Percentiles rank a stretch among this genome's conserved stretches.
Evolutionary conservation across 1,140 invertebrate species (phyloP).

Genomic region (Bombus waltoni): DNA sequence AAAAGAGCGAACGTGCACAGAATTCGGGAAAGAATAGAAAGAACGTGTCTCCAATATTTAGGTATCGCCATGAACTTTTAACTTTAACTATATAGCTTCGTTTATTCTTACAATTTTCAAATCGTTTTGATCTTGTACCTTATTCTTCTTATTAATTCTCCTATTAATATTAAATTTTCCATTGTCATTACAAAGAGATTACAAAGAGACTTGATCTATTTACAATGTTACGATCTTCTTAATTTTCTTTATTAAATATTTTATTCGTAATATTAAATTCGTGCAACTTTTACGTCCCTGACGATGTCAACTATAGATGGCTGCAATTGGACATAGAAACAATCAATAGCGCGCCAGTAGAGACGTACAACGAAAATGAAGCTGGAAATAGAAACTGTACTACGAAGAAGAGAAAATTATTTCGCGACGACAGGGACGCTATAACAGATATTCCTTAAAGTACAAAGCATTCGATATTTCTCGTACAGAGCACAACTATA

Average conservation of each 20-base stretch:
- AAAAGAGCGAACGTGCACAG: background rate
- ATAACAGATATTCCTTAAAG: slow-evolving; percentile 37
- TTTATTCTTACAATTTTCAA: background rate
- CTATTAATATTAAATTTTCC: background rate
- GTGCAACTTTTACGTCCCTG: background rate
- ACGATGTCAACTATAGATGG: slow-evolving; percentile 24
- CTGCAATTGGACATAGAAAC: slow-evolving; percentile 18
- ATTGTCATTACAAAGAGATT: background rate
- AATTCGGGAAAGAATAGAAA: background rate
- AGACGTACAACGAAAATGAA: background rate
- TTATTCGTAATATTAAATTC: background rate
- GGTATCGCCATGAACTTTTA: background rate
- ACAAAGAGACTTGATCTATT: background rate
- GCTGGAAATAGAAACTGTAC: background rate
- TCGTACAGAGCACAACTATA: background rate
- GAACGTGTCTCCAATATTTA: background rate
- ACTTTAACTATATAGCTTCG: no score
- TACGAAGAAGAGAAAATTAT: slow-evolving; percentile 63
- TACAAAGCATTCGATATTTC: background rate
- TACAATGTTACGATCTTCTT: background rate
- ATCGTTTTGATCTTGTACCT: no score
- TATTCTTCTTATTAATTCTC: background rate
- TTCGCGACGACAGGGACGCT: slow-evolving; percentile 23
- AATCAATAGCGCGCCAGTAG: background rate
- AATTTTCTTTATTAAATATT: no score